Conservation (phyloP, 2,113 vertebrate species). For the Phaetusa simplex region DNA sequence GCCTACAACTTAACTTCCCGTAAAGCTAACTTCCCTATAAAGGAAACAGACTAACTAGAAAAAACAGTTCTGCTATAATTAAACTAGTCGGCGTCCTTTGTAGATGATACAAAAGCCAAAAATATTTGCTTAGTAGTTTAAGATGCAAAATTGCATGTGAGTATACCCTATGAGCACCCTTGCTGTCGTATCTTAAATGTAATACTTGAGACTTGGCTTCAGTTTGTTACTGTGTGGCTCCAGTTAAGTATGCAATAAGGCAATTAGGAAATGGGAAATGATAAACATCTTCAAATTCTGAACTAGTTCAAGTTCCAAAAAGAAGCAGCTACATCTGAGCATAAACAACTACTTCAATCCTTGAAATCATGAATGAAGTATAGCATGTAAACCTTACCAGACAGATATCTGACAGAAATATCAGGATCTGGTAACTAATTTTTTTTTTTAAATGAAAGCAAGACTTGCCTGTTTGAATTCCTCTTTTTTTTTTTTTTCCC, state of each 20-base stretch:
- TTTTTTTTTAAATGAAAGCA: background rate
- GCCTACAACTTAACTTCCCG: background rate
- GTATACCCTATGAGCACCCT: background rate
- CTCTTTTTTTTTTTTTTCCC: background rate
- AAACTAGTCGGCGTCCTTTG: background rate
- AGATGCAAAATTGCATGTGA: background rate
- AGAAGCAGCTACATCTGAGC: background rate
- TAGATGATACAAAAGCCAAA: background rate
- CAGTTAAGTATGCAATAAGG: background rate
- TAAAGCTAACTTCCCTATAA: background rate
- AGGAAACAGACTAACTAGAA: background rate
- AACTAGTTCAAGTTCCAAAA: background rate
- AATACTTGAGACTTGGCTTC: background rate
- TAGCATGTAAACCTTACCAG: background rate
- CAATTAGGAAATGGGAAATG: background rate
- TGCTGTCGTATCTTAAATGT: background rate
- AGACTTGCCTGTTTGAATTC: background rate
- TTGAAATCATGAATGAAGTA: background rate
- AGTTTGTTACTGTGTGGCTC: background rate
- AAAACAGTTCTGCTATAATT: background rate
- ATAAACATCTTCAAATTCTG: slow-evolving; percentile 6
- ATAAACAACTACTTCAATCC: background rate
- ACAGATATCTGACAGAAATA: background rate
- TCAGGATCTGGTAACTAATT: background rate
- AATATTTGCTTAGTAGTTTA: background rate